Evolutionary conservation across 2,888 invertebrate genomes (phyloP), one percentile per base, ranked within the genome.

Genomic region (Dicranocentrus wangi): DNA sequence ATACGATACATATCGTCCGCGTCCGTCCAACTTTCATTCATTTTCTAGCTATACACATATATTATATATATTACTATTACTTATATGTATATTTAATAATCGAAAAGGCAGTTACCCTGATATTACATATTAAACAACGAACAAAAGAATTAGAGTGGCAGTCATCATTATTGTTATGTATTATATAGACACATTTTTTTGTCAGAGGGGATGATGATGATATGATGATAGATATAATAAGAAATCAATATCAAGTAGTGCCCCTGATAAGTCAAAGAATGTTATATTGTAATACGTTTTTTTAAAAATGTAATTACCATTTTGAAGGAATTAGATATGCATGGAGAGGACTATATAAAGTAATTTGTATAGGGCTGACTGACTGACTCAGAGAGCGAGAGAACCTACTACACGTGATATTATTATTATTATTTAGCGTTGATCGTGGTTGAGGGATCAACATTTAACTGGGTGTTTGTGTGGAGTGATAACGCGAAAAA

Each of bases 181-280:
- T 39, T 39, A 39, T 39, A n/a, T n/a, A n/a, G n/a, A n/a, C n/a
- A n/a, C 39, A 39, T 39, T 39, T 13, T 39, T 8, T 13, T 39
- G 39, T 39, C 7, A 13, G 27, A 28, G 17, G 5, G 27, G 27
- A 2, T 21, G 32, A 21, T 39, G 55, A 72, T n/a, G n/a, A n/a
- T n/a, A n/a, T n/a, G 60, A 32, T 43, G 53, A 72, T 72, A 25
- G 27, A 51, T 25, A 68, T 47, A 68, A 51, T 68, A 68, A 51
- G 28, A 68, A 68, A 68, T 68, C 68, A 68, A 68, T 72, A 61
- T 65, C 65, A 63, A 32, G 19, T 23, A 73, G 28, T 65, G 73
- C 65, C 73, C 73, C 73, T 73, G 73, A 73, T 73, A 73, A 73
- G 72, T 72, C 72, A 73, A 65, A 73, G 55, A 39, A 8, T 8